These are phyloP conservation scores for Chromoteleia sp. DNA, from an alignment of 2,888 invertebrate species.

Conservation along the genomic window DNA sequence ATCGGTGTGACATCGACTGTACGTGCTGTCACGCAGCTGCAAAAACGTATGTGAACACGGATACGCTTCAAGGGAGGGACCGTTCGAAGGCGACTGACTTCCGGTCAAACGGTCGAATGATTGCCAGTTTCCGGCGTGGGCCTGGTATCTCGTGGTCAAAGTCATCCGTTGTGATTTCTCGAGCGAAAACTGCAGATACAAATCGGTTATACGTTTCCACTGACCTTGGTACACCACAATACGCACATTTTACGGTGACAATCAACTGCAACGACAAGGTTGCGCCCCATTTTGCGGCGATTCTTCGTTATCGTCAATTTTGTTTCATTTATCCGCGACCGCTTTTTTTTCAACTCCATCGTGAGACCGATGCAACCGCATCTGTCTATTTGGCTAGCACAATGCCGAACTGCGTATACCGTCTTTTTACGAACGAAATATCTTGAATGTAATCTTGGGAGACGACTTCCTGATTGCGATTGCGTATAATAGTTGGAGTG, in stretches of 20 bases:
- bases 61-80: slow-evolving; percentile 51
- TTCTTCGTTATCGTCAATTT: slow-evolving; percentile 12
- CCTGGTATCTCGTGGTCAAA: slow-evolving; percentile 39
- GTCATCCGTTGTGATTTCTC: slow-evolving; percentile 62
- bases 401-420: slow-evolving; percentile 1
- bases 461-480: slow-evolving; percentile 26
- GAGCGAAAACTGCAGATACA: slow-evolving; percentile 55
- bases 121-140: slow-evolving; percentile 64
- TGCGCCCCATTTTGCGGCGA: slow-evolving; percentile 40
- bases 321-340: slow-evolving; percentile 1
- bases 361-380: slow-evolving; percentile 25
- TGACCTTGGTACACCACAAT: slow-evolving; percentile 37
- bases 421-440: slow-evolving; percentile 24
- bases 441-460: slow-evolving; percentile 20
- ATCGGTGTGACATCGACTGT: slow-evolving; percentile 23
- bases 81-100: slow-evolving; percentile 67
- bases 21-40: slow-evolving; percentile 54
- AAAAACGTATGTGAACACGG: slow-evolving; percentile 58
- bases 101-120: slow-evolving; percentile 66
- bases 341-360: slow-evolving; percentile 1
- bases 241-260: slow-evolving; percentile 20
- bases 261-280: slow-evolving; percentile 31
- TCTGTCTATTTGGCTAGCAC: background rate
- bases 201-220: slow-evolving; percentile 52
- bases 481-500: slow-evolving; percentile 27